These are phyloP conservation scores for Microcebus ravelobensis DNA, from an alignment of 2,113 vertebrate genomes.

Conservation along the genomic window DNA sequence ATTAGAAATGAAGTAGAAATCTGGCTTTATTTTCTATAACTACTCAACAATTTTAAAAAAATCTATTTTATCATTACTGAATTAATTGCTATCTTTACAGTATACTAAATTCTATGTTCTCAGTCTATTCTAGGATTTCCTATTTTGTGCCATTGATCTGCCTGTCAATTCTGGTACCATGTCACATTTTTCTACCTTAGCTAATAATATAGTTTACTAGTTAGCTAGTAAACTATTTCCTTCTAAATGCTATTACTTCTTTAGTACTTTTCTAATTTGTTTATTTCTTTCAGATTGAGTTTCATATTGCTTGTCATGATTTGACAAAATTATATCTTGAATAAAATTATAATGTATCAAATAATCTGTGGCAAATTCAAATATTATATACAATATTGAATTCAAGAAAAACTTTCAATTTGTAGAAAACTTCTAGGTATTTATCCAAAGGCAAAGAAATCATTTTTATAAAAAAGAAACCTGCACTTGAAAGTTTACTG, in stretches of 20 bases:
- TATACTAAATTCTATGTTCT: background rate
- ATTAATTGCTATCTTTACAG: background rate
- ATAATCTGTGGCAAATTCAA: background rate
- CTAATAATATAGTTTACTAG: background rate
- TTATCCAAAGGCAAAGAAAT: no score
- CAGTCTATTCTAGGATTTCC: background rate
- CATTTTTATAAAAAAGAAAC: no score
- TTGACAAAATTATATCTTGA: background rate
- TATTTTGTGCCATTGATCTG: background rate
- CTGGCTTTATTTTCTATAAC: background rate
- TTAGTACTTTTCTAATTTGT: background rate
- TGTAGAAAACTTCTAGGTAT: background rate
- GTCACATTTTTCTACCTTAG: background rate
- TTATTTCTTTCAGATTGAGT: background rate
- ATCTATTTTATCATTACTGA: background rate
- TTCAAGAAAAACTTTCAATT: background rate
- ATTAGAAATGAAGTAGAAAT: background rate
- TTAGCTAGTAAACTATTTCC: background rate
- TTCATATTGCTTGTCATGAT: background rate
- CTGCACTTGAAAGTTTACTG: no score
- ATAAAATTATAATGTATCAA: background rate
- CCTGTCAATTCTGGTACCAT: background rate
- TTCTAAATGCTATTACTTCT: background rate
- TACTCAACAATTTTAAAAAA: background rate
- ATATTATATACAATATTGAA: background rate